Evolutionary conservation across 2,797 vertebrate species (phyloP), one percentile per base, ranked within the genome.

Genomic region (Poeciliopsis gracilis): DNA sequence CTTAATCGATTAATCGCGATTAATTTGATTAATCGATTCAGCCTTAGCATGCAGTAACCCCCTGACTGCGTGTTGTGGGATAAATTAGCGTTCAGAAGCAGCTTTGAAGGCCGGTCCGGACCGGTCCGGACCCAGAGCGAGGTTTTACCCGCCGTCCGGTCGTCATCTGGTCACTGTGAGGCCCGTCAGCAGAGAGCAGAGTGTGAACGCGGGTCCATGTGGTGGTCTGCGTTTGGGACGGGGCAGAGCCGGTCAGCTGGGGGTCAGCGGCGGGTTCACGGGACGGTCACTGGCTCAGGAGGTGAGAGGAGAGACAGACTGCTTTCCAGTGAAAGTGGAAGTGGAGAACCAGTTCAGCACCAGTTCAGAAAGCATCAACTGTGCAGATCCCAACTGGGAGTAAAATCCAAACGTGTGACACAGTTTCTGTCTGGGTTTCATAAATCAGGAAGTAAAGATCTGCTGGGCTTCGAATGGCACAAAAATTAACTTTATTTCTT

Each of bases 181-280:
- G 47, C 49, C 47, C 63, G 77, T 46, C 16, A 67, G 70, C 8
- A 75, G 46, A 12, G 16, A 43, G 13, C 23, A 45, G 23, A n/a
- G 66, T 81, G 73, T 71, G 2, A 79, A 75, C 47, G 2, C 47
- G 3, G 55, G 78, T 23, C 80, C 41, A 83, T 33, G 83, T 92
- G 94, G 84, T 94, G 94, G 75, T 88, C 85, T 87, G 89, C 70
- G 82, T 91, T 88, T 83, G 86, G 85, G 84, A 77, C 72, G 43
- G 51, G 25, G 94, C 91, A 94, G 94, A 92, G 93, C 89, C 91
- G 92, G 93, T 94, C 91, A 85, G 88, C 91, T 82, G 71, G 91
- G 93, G 97, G 96, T 97, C 96, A 95, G 81, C 71, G n/a, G 87
- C 73, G 95, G 94, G 97, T 96, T 98, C 97, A 97, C 75, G 81